A percentile compares a stretch with the other conserved stretches of the same genome.
phyloP scores from a whole-genome alignment of 2,888 invertebrate genomes.

The Carpatolechia fugitivella region DNA sequence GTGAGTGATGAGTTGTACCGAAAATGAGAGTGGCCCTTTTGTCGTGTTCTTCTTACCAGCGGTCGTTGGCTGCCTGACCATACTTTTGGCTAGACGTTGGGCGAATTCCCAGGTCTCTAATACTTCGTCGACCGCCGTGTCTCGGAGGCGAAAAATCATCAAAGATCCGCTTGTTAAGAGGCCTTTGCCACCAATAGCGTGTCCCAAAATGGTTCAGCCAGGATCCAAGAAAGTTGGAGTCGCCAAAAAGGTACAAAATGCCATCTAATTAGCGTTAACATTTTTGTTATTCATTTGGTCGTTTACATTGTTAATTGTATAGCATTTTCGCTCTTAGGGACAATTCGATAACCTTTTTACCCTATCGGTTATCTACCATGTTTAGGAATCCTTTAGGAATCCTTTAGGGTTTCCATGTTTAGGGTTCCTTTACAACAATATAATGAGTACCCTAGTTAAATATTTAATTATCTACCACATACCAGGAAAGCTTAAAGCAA shows the following conservation, averaged over 20 bases:
- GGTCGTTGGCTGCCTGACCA: conserved; percentile 74
- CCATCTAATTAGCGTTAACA: not conserved
- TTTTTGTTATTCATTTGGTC: not conserved
- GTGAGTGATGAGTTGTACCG: conserved; percentile 80
- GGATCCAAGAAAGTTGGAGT: conserved; percentile 61
- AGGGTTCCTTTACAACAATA: no score
- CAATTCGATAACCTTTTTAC: not conserved
- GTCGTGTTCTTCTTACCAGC: conserved; percentile 78
- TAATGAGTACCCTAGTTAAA: no score
- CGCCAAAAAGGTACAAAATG: conserved; percentile 55
- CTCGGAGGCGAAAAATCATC: conserved; percentile 72
- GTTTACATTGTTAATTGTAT: not conserved
- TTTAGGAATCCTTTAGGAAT: not conserved
- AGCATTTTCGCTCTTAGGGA: not conserved
- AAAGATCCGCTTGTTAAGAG: conserved; percentile 73
- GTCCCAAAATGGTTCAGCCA: conserved; percentile 65
- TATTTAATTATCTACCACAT: no score
- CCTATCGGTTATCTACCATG: not conserved
- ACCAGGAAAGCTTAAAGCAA: no score
- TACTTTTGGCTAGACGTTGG: conserved; percentile 74
- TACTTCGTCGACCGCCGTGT: conserved; percentile 69
- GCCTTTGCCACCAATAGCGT: conserved; percentile 60
- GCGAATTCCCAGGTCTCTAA: conserved; percentile 67
- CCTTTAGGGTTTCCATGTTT: no score
- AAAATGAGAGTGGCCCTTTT: conserved; percentile 78